Percentiles rank a stretch among this genome's conserved stretches.
These are phyloP conservation scores for Anableps anableps DNA, from an alignment of 2,797 vertebrate species.

Conservation along the genomic window DNA sequence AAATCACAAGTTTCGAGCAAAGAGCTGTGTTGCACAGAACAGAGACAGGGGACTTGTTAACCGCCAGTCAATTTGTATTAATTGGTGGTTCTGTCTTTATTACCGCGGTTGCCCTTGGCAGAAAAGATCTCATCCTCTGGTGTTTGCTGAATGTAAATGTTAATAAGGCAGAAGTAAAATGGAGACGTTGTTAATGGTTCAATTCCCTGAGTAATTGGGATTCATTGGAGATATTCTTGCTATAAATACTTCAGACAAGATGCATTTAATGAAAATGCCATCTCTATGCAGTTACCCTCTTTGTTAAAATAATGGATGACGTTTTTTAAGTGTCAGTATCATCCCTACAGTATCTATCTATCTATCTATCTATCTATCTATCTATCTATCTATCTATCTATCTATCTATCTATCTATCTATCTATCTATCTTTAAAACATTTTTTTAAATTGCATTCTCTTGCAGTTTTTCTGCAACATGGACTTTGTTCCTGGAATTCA, in stretches of 20 bases:
- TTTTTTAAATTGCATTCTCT: no score
- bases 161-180: slow-evolving; percentile 5
- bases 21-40: neutral
- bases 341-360: no score
- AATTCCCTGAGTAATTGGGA: slow-evolving; percentile 1
- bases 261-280: neutral
- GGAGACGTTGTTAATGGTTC: slow-evolving; percentile 8
- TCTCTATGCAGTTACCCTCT: neutral
- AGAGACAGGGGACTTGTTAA: slow-evolving; percentile 45
- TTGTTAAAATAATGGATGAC: neutral
- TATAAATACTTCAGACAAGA: neutral
- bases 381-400: no score
- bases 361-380: no score
- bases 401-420: no score
- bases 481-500: no score
- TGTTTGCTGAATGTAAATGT: slow-evolving; percentile 14
- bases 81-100: slow-evolving; percentile 51
- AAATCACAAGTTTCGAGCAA: slow-evolving; percentile 17
- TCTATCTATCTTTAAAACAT: no score
- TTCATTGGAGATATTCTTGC: neutral
- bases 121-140: neutral
- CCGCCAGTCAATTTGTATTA: slow-evolving; percentile 38
- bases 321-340: neutral
- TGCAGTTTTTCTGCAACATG: no score
- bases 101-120: slow-evolving; percentile 30